phyloP scores from a whole-genome alignment of 2,888 invertebrate genomes.

The Agriopis marginaria region DNA sequence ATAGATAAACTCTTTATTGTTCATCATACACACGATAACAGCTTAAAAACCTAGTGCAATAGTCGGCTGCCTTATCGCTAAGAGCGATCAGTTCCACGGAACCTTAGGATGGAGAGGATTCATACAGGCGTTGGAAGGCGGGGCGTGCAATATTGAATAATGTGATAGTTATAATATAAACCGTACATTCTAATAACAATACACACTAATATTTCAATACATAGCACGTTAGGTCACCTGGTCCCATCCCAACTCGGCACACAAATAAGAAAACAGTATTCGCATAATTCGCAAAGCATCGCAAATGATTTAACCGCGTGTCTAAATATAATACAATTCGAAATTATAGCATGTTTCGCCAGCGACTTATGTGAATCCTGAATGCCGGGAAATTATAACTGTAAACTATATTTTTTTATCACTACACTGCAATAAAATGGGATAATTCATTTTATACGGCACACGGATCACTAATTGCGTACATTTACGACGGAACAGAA shows the following conservation, averaged over 20 bases:
- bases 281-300: constrained; percentile 73
- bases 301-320: constrained; percentile 37
- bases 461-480: constrained; percentile 65
- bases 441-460: constrained; percentile 62
- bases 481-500: constrained; percentile 60
- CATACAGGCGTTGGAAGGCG: too few relatives aligned
- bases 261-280: constrained; percentile 55
- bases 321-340: constrained; percentile 38
- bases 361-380: constrained; percentile 82
- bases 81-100: too few relatives aligned
- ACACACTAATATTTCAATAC: too few relatives aligned
- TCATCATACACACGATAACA: too few relatives aligned
- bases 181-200: too few relatives aligned
- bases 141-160: too few relatives aligned
- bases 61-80: too few relatives aligned
- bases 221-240: not conserved
- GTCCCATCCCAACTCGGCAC: not conserved
- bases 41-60: too few relatives aligned
- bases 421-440: constrained; percentile 63
- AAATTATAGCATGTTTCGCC: constrained; percentile 57
- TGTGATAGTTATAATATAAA: too few relatives aligned
- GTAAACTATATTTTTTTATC: constrained; percentile 63
- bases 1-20: too few relatives aligned
- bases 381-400: constrained; percentile 73
- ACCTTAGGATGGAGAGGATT: too few relatives aligned